Base-by-base conservation (phyloP, 2,888 invertebrate species). In the Colletes collaris region DNA sequence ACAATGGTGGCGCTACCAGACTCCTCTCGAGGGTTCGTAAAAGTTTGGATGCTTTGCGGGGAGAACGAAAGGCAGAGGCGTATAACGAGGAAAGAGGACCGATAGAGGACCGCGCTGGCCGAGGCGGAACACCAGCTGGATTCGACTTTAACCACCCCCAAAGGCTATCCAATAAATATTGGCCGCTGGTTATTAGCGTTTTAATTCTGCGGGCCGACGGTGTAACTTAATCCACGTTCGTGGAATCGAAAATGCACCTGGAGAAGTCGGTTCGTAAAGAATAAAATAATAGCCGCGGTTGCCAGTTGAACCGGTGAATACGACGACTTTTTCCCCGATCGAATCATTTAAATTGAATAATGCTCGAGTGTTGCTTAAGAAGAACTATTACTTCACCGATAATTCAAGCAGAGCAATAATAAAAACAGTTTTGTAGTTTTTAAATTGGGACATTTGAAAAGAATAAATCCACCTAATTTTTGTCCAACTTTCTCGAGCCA, bases 101-200 rank as follows among this genome's bases (percentile, higher is more conserved):
- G 46, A 55, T n/a, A 10, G 4, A n/a, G 53, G 13, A 13, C 4
- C 1, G 37, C 58, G 46, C 40, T 65, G 59, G 46, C 7, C 35
- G 55, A 62, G 69, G 53, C 59, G 60, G 55, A 74, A 77, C 59
- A 63, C 44, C 56, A 37, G 58, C 59, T 35, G 79, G 81, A 81
- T 82, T 83, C 77, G 58, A 73, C 63, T 81, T 68, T 81, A 85
- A 84, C 81, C 71, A 73, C 75, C 63, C 64, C 64, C 50, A 89
- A 91, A 27, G 90, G 88, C 90, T 90, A 83, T 83, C 90, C 91
- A 91, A 92, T 92, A 92, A 92, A 92, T 92, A 92, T 92, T 89
- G 86, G 10, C 71, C 84, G 87, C 87, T 90, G 90, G 92, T 92
- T 92, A 92, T 92, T 92, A 91, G 91, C 89, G 91, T 91, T 92